A percentile compares a stretch with the other conserved stretches of the same genome.
Evolutionary conservation across 1,140 invertebrate genomes (phyloP).

Genomic region (Thalassaphorura encarpata): DNA sequence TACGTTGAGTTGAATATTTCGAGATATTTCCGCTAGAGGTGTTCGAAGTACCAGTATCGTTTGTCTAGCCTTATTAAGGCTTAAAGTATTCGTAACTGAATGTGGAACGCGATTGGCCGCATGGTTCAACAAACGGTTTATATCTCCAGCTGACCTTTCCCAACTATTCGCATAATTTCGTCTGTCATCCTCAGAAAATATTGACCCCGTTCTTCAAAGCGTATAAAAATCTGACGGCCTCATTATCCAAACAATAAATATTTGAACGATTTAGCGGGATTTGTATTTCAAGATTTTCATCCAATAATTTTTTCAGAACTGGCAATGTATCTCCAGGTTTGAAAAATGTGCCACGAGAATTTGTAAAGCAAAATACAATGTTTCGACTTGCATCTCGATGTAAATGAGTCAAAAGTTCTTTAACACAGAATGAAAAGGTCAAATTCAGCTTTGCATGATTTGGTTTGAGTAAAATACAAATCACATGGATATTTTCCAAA

Average conservation of each 20-base stretch:
- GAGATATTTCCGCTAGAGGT: constrained; percentile 14
- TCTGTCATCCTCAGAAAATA: too few species aligned
- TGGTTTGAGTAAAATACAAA: constrained; percentile 29
- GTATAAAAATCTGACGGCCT: constrained; percentile 14
- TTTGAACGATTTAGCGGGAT: constrained; percentile 4
- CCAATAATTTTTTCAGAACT: constrained; percentile 1
- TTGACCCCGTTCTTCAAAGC: constrained; percentile 2
- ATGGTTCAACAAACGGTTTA: constrained; percentile 1
- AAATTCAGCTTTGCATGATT: constrained; percentile 20
- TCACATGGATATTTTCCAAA: constrained; percentile 2
- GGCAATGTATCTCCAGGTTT: constrained; percentile 15
- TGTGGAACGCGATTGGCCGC: constrained; percentile 2
- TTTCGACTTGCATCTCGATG: constrained; percentile 4
- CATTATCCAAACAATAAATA: constrained; percentile 18
- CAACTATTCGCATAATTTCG: constrained; percentile 7
- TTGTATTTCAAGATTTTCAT: background rate
- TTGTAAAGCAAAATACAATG: constrained; percentile 19
- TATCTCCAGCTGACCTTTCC: constrained; percentile 3
- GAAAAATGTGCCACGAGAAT: constrained; percentile 17
- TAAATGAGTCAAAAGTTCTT: constrained; percentile 25
- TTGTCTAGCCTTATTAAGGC: constrained; percentile 15
- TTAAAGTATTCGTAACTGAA: constrained; percentile 9
- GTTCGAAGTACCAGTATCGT: constrained; percentile 1
- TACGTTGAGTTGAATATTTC: constrained; percentile 14
- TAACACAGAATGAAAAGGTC: constrained; percentile 29